These are phyloP conservation scores for Coelopa pilipes DNA, from an alignment of 2,888 invertebrate species.

Conservation along the genomic window DNA sequence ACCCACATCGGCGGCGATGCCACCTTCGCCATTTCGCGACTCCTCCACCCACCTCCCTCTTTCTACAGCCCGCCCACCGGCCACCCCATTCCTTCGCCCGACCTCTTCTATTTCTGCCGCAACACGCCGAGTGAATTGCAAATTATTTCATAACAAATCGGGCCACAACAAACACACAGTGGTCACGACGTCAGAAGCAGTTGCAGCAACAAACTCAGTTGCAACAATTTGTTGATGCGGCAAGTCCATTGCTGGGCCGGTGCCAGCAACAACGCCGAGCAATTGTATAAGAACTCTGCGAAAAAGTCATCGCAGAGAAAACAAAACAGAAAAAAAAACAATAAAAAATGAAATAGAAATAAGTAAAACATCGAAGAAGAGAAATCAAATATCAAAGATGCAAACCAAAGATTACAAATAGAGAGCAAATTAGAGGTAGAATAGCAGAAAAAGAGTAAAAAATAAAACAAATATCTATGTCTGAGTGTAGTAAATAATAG, in stretches of 20 bases:
- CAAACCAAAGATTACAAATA: too few relatives aligned
- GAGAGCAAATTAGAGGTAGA: too few relatives aligned
- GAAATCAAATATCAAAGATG: too few relatives aligned
- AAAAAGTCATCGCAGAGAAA: too few relatives aligned
- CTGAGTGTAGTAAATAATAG: too few relatives aligned
- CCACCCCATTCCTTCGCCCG: not conserved
- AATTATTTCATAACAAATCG: slow-evolving; percentile 3
- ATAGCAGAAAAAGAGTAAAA: too few relatives aligned
- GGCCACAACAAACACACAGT: not conserved
- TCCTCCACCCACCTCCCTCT: not conserved
- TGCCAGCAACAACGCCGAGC: slow-evolving; percentile 11
- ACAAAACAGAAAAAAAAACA: too few relatives aligned
- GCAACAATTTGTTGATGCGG: slow-evolving; percentile 21
- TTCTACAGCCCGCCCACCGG: not conserved
- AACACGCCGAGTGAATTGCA: slow-evolving; percentile 13
- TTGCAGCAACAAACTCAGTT: slow-evolving; percentile 5
- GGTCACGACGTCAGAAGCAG: too few relatives aligned
- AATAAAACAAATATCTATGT: too few relatives aligned
- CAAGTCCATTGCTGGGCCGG: slow-evolving; percentile 22
- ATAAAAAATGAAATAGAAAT: too few relatives aligned
- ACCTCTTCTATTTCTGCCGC: not conserved
- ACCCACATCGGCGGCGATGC: not conserved
- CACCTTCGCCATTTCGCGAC: not conserved
- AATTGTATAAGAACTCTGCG: too few relatives aligned
- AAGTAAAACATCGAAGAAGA: too few relatives aligned